Conservation (phyloP, 2,797 vertebrate genomes). For the Brotula barbata region DNA sequence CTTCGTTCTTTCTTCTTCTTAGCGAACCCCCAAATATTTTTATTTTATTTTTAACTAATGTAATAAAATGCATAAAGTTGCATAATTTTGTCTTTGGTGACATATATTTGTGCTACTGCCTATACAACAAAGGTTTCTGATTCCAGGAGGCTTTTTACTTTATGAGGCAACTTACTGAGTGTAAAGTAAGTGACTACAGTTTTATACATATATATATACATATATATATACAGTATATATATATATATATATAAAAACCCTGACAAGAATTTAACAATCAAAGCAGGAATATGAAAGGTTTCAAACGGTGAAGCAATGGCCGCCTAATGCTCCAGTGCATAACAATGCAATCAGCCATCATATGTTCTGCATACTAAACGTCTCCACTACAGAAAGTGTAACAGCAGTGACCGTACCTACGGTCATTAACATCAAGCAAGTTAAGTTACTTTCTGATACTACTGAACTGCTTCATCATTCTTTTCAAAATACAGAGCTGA, state of each 20-base stretch:
- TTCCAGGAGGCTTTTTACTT: too few relatives aligned
- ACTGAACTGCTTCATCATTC: conserved; percentile 37
- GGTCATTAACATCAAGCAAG: conserved; percentile 23
- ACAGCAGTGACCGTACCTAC: conserved; percentile 36
- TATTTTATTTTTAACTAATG: too few relatives aligned
- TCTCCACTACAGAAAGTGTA: conserved; percentile 49
- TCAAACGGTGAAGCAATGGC: conserved; percentile 59
- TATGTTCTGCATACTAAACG: conserved; percentile 66
- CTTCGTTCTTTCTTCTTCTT: too few relatives aligned
- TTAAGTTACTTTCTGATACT: conserved; percentile 14
- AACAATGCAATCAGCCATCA: conserved; percentile 58
- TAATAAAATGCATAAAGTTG: too few relatives aligned
- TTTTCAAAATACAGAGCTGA: conserved; percentile 31
- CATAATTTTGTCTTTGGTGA: too few relatives aligned
- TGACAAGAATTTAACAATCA: conserved; percentile 65
- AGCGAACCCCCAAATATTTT: too few relatives aligned
- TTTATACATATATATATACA: too few relatives aligned
- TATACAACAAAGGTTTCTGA: too few relatives aligned
- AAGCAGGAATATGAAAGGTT: conserved; percentile 60
- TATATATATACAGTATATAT: too few relatives aligned
- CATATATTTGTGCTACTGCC: too few relatives aligned
- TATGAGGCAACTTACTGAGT: conserved; percentile 46
- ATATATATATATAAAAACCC: conserved; percentile 34
- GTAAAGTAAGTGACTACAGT: conserved; percentile 46
- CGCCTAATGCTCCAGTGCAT: conserved; percentile 62